These are phyloP conservation scores for Panthera leo DNA, from an alignment of 2,113 vertebrate species.

Conservation along the genomic window DNA sequence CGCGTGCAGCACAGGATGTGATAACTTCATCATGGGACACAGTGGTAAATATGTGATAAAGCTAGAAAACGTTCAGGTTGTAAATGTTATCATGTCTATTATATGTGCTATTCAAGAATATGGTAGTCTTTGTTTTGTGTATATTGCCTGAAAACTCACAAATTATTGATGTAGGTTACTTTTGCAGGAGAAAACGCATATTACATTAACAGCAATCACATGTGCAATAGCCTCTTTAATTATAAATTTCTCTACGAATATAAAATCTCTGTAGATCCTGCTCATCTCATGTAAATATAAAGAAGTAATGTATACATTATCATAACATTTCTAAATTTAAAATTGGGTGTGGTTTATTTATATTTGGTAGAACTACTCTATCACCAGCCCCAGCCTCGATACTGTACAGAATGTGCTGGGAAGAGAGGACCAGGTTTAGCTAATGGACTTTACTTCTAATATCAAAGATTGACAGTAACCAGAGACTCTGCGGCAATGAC, in stretches of 20 bases:
- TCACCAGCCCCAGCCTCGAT: not conserved
- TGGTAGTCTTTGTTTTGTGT: not conserved
- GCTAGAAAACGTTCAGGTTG: not conserved
- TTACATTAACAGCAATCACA: not conserved
- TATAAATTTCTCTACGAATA: not conserved
- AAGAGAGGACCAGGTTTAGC: not conserved
- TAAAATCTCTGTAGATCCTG: not conserved
- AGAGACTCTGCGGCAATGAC: not conserved
- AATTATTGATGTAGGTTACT: not conserved
- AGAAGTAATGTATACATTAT: not conserved
- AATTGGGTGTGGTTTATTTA: not conserved
- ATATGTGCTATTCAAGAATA: not conserved
- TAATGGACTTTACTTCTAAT: slow-evolving; percentile 11
- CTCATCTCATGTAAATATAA: not conserved
- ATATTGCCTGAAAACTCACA: not conserved
- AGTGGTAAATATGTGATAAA: not conserved
- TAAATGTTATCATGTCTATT: not conserved
- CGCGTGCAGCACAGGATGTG: rapidly evolving
- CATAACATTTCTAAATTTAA: not conserved
- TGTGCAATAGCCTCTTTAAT: not conserved
- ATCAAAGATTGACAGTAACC: not conserved
- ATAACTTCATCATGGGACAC: not conserved
- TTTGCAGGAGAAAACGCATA: not conserved
- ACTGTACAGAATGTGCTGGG: not conserved
- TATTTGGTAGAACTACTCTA: not conserved